A percentile compares a stretch with the other conserved stretches of the same genome.
Conservation (phyloP, 2,113 vertebrate species). For the Felis catus region DNA sequence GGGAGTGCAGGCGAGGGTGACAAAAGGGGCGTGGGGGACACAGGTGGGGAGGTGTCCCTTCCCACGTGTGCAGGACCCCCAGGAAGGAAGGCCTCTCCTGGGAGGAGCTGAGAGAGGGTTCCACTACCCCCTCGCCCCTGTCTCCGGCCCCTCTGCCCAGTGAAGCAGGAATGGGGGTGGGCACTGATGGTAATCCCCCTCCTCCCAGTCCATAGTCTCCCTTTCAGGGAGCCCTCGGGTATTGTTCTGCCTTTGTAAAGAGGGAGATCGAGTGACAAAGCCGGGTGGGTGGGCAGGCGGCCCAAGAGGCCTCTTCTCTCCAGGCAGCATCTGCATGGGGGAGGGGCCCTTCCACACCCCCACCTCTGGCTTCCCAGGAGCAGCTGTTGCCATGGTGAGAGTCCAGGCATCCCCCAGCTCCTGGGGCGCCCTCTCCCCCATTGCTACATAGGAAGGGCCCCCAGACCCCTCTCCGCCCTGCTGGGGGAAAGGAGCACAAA, state of each 20-base stretch:
- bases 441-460: not conserved
- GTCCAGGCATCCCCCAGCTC: constrained; percentile 56
- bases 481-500: not conserved
- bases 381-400: constrained; percentile 68
- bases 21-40: not conserved
- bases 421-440: not conserved
- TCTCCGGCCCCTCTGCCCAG: not conserved
- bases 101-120: not conserved
- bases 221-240: constrained; percentile 52
- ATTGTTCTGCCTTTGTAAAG: constrained; percentile 77
- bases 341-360: constrained; percentile 44
- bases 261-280: constrained; percentile 68
- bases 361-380: constrained; percentile 58
- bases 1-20: not conserved
- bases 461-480: not conserved
- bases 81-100: not conserved
- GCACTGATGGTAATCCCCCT: not conserved
- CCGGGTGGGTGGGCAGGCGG: constrained; percentile 65
- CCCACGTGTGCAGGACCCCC: not conserved
- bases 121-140: not conserved
- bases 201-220: constrained; percentile 44
- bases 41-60: not conserved
- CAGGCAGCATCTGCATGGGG: constrained; percentile 52
- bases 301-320: constrained; percentile 66
- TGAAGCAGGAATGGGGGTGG: not conserved